Conservation (phyloP, 2,888 invertebrate genomes). For the Coleophora deauratella region DNA sequence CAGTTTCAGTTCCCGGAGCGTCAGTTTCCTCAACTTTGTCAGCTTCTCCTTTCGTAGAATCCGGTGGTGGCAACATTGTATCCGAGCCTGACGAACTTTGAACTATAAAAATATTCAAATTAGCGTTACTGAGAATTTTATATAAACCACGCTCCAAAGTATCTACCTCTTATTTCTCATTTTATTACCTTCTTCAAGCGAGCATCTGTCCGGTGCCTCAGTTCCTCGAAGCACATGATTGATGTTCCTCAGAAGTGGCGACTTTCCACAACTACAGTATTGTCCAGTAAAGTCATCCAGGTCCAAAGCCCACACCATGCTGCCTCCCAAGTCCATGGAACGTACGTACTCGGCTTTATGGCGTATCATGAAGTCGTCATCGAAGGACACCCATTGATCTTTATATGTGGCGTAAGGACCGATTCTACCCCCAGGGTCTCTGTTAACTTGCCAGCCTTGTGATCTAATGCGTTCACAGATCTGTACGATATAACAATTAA, state of each 20-base stretch:
- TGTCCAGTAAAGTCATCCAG: slow-evolving; percentile 87
- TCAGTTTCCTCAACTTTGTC: too few species aligned
- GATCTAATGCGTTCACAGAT: slow-evolving; percentile 86
- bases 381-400: slow-evolving; percentile 96
- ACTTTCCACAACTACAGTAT: slow-evolving; percentile 85
- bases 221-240: slow-evolving; percentile 85
- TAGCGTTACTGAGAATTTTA: too few species aligned
- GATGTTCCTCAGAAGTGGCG: slow-evolving; percentile 85
- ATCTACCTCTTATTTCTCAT: too few species aligned
- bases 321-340: slow-evolving; percentile 86
- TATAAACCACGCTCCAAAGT: too few species aligned
- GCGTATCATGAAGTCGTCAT: slow-evolving; percentile 87
- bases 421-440: slow-evolving; percentile 86
- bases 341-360: slow-evolving; percentile 89
- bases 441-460: slow-evolving; percentile 84
- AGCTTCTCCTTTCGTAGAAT: too few species aligned
- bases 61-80: not conserved
- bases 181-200: slow-evolving; percentile 53
- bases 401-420: slow-evolving; percentile 89
- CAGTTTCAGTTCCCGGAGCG: too few species aligned
- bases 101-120: not conserved
- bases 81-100: not conserved
- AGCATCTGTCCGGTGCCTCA: slow-evolving; percentile 73
- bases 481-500: slow-evolving; percentile 43
- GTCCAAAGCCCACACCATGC: slow-evolving; percentile 93